Evolutionary conservation across 2,113 vertebrate genomes (phyloP), one percentile per base, ranked within the genome.

Genomic region (Anhinga anhinga): DNA sequence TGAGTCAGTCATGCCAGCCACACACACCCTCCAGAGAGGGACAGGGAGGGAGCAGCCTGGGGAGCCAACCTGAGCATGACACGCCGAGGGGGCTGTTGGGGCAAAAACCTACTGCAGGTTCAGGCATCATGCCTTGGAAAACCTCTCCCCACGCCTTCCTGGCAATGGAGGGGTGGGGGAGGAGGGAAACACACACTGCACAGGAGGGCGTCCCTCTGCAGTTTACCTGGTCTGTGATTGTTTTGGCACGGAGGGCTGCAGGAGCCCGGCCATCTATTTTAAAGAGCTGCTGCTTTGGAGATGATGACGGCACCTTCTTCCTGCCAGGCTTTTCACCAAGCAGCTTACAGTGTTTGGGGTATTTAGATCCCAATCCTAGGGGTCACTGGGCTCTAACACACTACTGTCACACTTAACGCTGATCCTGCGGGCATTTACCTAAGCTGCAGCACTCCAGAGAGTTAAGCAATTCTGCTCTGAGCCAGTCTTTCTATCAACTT

Each of bases 381-480:
- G 86, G 93, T 76, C 88, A 79, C 38, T 42, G 63, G 72, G 82
- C 44, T 88, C 49, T 81, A 78, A 76, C 5, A 69, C 2, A 13
- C 17, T 26, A 6, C 53, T 32, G 42, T 63, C 74, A n/a, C 82
- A 93, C 79, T 36, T 70, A 88, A 65, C 29, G 67, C 85, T 65
- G 81, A 82, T 96, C 88, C 86, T 52, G 63, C 0, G 0, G 38
- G 90, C 59, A 12, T 65, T 66, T 50, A 40, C 13, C 59, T 82
- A 79, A 95, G 94, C 96, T 81, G 44, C 19, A 92, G 81, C 55
- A 47, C 79, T 61, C 67, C 12, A 6, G 62, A 74, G 65, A 77
- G 77, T 85, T 82, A 95, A 97, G 66, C n/a, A 65, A 73, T 76
- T 79, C 26, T 8, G 13, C 87, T 84, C 81, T 82, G 62, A 97